These are phyloP conservation scores for Gopherus evgoodei DNA, from an alignment of 2,113 vertebrate genomes.

Conservation along the genomic window DNA sequence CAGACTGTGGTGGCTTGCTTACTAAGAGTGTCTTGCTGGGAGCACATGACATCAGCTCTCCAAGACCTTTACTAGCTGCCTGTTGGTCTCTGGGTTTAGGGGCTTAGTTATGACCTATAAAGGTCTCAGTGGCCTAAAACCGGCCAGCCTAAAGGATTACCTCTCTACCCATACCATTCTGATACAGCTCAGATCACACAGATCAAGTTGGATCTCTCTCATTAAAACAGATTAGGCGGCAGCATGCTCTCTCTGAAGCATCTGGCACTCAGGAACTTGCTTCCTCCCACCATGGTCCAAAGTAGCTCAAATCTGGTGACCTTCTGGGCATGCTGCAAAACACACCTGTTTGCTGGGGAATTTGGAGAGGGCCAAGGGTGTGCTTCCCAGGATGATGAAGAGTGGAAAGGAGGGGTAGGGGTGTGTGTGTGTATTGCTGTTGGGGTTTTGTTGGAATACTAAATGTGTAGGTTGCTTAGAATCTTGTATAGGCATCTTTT, in stretches of 20 bases:
- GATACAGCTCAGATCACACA: not conserved
- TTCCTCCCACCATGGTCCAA: too few species aligned
- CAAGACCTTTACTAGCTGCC: accelerated
- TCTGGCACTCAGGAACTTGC: not conserved
- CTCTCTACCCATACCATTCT: not conserved
- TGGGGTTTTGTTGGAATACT: not conserved
- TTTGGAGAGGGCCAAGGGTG: too few species aligned
- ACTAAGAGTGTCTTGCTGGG: not conserved
- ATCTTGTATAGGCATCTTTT: not conserved
- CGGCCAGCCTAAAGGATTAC: accelerated
- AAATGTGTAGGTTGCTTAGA: not conserved
- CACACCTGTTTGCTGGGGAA: too few species aligned
- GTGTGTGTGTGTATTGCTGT: not conserved
- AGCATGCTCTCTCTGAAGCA: not conserved
- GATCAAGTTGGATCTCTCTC: not conserved
- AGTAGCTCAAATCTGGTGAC: too few species aligned
- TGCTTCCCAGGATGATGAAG: accelerated
- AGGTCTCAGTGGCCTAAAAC: not conserved
- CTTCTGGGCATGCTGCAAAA: too few species aligned
- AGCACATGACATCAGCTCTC: not conserved
- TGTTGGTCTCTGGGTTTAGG: not conserved
- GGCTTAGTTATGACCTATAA: not conserved
- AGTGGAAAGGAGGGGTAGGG: not conserved
- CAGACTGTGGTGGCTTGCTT: accelerated
- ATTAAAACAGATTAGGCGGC: not conserved